phyloP scores from a whole-genome alignment of 2,113 vertebrate species.

The Motacilla tschutschensis region DNA sequence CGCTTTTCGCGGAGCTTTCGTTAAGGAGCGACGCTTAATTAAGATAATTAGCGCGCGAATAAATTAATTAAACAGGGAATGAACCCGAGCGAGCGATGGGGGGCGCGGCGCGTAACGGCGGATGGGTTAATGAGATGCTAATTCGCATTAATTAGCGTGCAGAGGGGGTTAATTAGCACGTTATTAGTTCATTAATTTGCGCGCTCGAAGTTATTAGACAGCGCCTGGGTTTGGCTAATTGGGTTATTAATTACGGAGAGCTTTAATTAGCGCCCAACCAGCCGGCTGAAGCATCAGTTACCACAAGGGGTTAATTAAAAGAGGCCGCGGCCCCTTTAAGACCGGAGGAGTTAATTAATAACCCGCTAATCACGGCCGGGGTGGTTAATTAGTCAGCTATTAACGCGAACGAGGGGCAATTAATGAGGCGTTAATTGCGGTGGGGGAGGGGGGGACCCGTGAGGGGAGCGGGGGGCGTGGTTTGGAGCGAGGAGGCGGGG shows the following conservation, averaged over 20 bases:
- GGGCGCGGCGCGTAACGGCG: neutral
- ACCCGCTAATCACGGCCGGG: neutral
- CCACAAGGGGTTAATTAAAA: neutral
- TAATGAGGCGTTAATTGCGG: neutral
- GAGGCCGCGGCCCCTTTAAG: too few relatives aligned
- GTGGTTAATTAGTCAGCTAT: neutral
- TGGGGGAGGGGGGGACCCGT: neutral
- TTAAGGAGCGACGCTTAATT: neutral
- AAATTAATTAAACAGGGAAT: neutral
- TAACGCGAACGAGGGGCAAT: neutral
- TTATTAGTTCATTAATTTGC: too few relatives aligned
- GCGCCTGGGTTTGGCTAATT: neutral
- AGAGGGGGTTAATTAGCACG: neutral
- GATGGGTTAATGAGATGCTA: neutral
- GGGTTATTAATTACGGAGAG: neutral
- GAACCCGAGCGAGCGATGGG: too few relatives aligned
- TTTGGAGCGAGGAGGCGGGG: too few relatives aligned
- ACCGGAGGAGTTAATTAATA: neutral
- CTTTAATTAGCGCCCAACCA: neutral
- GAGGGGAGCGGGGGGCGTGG: too few relatives aligned
- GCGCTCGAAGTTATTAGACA: fast-evolving
- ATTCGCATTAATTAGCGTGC: neutral
- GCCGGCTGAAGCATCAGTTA: neutral
- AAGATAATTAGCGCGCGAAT: neutral
- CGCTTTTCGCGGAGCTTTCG: neutral